Evolutionary conservation across 2,888 invertebrate genomes (phyloP).

Genomic region (Gastracanthus pulcherrimus): DNA sequence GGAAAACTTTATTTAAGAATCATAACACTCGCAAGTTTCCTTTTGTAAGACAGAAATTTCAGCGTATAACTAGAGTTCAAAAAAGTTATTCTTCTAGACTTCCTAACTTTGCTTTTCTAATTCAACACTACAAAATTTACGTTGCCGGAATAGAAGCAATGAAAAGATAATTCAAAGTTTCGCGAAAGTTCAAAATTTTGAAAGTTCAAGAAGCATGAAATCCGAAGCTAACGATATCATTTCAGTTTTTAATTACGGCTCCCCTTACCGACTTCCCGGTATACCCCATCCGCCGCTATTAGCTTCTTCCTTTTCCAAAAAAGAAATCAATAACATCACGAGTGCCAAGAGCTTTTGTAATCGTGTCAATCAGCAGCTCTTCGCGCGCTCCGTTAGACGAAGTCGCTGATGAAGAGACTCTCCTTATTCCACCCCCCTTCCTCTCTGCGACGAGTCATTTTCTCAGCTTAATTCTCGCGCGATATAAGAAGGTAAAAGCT

Average conservation of each 20-base stretch:
- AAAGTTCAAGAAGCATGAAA: neutral
- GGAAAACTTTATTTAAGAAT: constrained; percentile 13
- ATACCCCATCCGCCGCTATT: no score
- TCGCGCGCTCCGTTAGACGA: neutral
- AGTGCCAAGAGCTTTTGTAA: neutral
- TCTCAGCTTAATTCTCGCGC: constrained; percentile 13
- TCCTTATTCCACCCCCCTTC: neutral
- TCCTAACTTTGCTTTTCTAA: no score
- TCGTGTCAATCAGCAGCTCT: neutral
- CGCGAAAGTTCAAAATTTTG: no score
- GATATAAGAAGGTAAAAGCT: constrained; percentile 17
- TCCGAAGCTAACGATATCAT: neutral
- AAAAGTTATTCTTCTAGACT: no score
- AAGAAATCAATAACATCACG: neutral
- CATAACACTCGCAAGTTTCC: neutral
- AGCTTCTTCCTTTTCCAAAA: no score
- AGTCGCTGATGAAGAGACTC: neutral
- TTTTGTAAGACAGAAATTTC: neutral
- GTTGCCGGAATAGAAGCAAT: no score
- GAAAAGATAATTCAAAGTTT: no score
- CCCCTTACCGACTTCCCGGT: no score
- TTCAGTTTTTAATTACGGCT: no score
- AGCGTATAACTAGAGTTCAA: no score
- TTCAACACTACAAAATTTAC: no score
- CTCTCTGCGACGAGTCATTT: neutral